Percentiles rank a stretch among this genome's conserved stretches.
These are phyloP conservation scores for Molossus alvarezi DNA, from an alignment of 2,797 vertebrate genomes.

Conservation along the genomic window DNA sequence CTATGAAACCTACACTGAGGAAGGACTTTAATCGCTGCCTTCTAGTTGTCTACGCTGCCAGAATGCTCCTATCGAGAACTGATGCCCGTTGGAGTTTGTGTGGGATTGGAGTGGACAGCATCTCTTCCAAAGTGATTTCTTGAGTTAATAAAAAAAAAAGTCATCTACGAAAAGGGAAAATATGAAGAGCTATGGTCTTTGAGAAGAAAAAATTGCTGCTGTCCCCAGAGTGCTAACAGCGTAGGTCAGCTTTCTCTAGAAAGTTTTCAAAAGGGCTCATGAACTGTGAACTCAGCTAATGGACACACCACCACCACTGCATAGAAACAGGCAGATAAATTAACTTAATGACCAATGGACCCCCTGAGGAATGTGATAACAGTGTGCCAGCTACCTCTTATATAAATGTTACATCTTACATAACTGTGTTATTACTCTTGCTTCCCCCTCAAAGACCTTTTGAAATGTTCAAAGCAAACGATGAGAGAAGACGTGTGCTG, in stretches of 20 bases:
- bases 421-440: constrained; percentile 60
- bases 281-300: constrained; percentile 32
- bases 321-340: constrained; percentile 47
- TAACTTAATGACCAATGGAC: constrained; percentile 51
- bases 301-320: constrained; percentile 3
- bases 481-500: not conserved
- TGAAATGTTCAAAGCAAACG: constrained; percentile 75
- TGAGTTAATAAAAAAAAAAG: not conserved
- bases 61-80: not conserved
- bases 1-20: not conserved
- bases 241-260: not conserved
- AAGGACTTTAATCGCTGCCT: constrained; percentile 11
- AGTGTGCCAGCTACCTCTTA: constrained; percentile 27
- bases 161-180: not conserved
- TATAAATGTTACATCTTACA: constrained; percentile 68
- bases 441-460: constrained; percentile 64
- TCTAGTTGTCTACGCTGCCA: not conserved
- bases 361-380: constrained; percentile 19
- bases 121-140: constrained; percentile 44
- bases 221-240: constrained; percentile 10
- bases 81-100: not conserved
- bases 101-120: not conserved
- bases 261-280: constrained; percentile 72
- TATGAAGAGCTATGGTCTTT: constrained; percentile 30
- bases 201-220: constrained; percentile 5